phyloP scores from a whole-genome alignment of 2,888 invertebrate species.

The Tineola bisselliella region DNA sequence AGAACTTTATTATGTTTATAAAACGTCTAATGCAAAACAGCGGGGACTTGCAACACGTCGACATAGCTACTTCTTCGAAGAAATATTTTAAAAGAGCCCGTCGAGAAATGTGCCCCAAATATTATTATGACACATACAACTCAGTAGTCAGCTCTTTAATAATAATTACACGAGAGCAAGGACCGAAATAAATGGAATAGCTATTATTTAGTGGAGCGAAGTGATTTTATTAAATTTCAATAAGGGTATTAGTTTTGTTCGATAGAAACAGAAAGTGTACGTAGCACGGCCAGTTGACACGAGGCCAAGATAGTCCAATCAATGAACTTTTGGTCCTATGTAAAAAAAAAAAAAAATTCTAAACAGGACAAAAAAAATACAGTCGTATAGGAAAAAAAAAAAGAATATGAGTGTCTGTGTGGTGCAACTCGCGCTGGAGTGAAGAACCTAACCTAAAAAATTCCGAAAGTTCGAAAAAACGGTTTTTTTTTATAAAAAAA shows the following conservation, averaged over 20 bases:
- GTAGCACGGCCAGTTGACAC: conserved; percentile 42
- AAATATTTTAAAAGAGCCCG: conserved; percentile 9
- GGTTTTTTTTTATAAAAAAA: too few relatives aligned
- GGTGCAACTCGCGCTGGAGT: too few relatives aligned
- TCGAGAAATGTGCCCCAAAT: conserved; percentile 9
- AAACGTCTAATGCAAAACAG: conserved; percentile 6
- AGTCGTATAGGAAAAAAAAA: too few relatives aligned
- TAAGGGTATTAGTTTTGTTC: background rate
- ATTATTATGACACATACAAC: conserved; percentile 11
- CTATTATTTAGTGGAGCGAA: background rate
- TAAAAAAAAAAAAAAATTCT: too few relatives aligned
- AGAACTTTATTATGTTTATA: background rate
- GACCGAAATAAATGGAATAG: background rate
- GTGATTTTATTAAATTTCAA: background rate
- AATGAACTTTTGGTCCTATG: too few relatives aligned
- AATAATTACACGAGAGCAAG: background rate
- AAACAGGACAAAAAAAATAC: too few relatives aligned
- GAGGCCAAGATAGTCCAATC: too few relatives aligned
- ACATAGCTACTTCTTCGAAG: background rate
- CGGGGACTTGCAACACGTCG: conserved; percentile 4
- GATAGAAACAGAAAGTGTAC: background rate
- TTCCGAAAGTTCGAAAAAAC: too few relatives aligned
- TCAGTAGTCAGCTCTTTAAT: conserved; percentile 6
- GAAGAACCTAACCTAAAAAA: too few relatives aligned
- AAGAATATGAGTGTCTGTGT: too few relatives aligned